Base-by-base conservation (phyloP, 2,797 vertebrate species). In the Sciurus carolinensis region DNA sequence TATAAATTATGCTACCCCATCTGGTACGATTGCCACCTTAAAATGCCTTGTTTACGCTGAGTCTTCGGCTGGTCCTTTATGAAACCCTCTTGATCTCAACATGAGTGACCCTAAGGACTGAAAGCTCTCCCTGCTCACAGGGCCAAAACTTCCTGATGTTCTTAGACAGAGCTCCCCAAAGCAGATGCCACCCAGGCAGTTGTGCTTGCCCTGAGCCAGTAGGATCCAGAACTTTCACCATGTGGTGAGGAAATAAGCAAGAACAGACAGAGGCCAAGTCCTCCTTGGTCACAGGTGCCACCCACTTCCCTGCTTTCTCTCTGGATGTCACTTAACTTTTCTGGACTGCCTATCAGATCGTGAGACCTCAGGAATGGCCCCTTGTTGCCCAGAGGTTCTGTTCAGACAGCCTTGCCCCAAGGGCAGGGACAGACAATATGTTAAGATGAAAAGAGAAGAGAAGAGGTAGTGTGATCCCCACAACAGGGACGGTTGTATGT, bases 141-240 rank as follows among this genome's bases (percentile, higher is more conserved):
- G 36, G 62, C 36, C 80, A 30, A 67, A 39, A 62, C 90, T 81
- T 54, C 30, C 67, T 47, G 36, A 15, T 9, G 11, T 90, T 95
- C 85, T 92, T 86, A 95, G 87, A 95, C 90, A 92, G 90, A 50
- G 67, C n/a, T 84, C 44, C 71, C 57, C 42, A 44, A 47, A 33
- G 67, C 87, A 39, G 50, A 81, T 87, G 69, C 54, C 84, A 64
- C 80, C 50, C 7, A 22, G 87, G 66, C 39, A 87, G 52, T 8
- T 73, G 77, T 54, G 17, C 90, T 91, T 64, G 77, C 90, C 72
- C 47, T 22, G 57, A 92, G 66, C 80, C 86, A 84, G 62, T 59
- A 97, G 62, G 81, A 93, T 91, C 83, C 73, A 77, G 91, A 95
- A 89, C 52, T 79, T 94, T 80, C 64, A 94, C 69, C 82, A 83